Evolutionary conservation across 1,140 invertebrate species (phyloP), one percentile per base, ranked within the genome.

Genomic region (Coboldia fuscipes): DNA sequence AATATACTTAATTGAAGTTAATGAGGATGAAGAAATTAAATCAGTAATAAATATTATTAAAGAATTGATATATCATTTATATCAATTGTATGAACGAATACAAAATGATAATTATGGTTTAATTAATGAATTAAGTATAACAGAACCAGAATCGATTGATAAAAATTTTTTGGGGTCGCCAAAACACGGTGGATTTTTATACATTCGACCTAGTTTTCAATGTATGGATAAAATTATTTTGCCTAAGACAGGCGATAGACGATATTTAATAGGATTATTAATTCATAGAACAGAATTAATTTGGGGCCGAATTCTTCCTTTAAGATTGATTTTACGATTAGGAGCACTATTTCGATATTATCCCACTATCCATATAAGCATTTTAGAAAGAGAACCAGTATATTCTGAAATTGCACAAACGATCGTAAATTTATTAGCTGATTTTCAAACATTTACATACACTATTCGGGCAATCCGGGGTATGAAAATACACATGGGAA

Each of bases 401-500:
- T 90, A 80, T 51, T 78, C 69, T 30, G 82, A 90, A 60, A 81
- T 89, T 36, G 83, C 83, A 9, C 81, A 88, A 44, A 89, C 84
- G 7, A 84, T 90, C 30, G 85, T 89, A 59, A 88, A 84, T 60
- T 63, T 89, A 23, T 54, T 89, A 34, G 81, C 81, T 4, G 84
- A 89, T 61, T 88, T 89, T 51, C 62, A 81, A 34, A 86, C 84
- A 53, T 88, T 73, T 51, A 70, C 79, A 4, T 90, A 89, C 47
- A 80, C 77, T 15, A 52, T 90, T 39, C 76, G 79, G 2, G 65
- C 68, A 17, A 75, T 89, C 2, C 60, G 70, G 33, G 83, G 83
- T 1, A 51, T 88, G 26, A 70, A 69, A 1, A 81, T 88, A 39
- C 80, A 85, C 44, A 79, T 88, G 69, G 76, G 83, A 54, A n/a